Percentiles rank a stretch among this genome's conserved stretches.
Conservation (phyloP, 2,888 invertebrate genomes). For the Meiosimyza platycephala region DNA sequence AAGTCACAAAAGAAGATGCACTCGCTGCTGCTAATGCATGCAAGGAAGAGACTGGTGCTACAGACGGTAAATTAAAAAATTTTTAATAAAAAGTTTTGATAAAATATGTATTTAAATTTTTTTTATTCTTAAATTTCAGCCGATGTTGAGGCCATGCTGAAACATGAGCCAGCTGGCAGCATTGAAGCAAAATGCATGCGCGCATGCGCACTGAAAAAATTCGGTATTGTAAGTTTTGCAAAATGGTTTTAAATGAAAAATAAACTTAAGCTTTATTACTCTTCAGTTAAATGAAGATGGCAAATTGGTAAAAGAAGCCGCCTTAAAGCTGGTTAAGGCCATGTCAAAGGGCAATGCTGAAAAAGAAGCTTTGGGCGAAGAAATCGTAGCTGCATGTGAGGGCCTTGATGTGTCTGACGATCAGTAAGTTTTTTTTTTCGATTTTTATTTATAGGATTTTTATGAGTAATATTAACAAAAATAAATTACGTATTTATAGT, state of each 20-base stretch:
- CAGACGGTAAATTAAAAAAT: constrained; percentile 54
- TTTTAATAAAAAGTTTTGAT: too few species aligned
- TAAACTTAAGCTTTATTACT: not conserved
- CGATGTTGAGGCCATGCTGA: constrained; percentile 58
- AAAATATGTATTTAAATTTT: not conserved
- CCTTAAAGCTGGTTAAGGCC: constrained; percentile 50
- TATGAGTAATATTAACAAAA: too few species aligned
- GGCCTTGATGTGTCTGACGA: constrained; percentile 56
- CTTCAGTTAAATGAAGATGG: constrained; percentile 58
- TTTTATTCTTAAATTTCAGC: constrained; percentile 44
- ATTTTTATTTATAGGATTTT: not conserved
- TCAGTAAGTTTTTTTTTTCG: constrained; percentile 52
- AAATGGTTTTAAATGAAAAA: not conserved
- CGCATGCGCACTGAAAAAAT: constrained; percentile 61
- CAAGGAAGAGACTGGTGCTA: constrained; percentile 58
- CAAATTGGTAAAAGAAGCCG: constrained; percentile 54
- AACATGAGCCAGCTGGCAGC: constrained; percentile 51
- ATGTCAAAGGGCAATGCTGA: constrained; percentile 53
- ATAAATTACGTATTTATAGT: constrained; percentile 38
- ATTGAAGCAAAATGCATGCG: constrained; percentile 62
- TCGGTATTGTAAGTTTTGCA: constrained; percentile 56
- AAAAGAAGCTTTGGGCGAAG: constrained; percentile 48
- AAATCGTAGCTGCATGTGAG: constrained; percentile 53
- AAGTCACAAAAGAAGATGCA: constrained; percentile 51
- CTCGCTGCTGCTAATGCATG: constrained; percentile 53